Evolutionary conservation across 2,113 vertebrate genomes (phyloP).

Genomic region (Pedionomus torquatus): DNA sequence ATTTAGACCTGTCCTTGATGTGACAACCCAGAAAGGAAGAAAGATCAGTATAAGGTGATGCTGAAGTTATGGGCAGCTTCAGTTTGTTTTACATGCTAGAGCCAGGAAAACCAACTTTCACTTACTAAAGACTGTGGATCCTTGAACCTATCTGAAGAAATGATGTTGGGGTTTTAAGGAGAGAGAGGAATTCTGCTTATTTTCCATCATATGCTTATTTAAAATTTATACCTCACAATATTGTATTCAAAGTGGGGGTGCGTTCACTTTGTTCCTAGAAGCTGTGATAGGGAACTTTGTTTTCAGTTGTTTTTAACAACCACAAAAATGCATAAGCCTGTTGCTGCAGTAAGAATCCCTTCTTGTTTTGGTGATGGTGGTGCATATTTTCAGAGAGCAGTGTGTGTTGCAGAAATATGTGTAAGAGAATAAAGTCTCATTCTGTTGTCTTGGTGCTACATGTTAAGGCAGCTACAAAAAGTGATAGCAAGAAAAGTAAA

Average conservation of each 20-base stretch:
- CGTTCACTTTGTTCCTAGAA: neutral
- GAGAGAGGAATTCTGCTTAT: neutral
- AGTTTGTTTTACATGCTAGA: neutral
- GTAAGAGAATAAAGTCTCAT: neutral
- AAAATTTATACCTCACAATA: neutral
- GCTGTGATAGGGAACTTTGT: neutral
- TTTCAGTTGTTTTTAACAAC: neutral
- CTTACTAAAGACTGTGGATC: neutral
- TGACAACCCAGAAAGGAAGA: neutral
- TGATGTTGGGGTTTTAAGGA: neutral
- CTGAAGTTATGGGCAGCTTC: neutral
- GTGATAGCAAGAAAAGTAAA: neutral
- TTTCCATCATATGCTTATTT: neutral
- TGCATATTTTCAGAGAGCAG: neutral
- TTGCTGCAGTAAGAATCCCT: neutral
- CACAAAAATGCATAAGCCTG: neutral
- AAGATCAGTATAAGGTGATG: neutral
- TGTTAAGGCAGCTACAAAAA: neutral
- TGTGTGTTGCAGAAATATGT: neutral
- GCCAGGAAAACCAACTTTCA: neutral
- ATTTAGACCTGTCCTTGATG: neutral
- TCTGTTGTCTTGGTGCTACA: neutral
- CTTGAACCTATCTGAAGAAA: neutral
- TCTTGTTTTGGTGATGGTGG: neutral
- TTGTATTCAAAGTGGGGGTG: neutral